Evolutionary conservation across 2,113 vertebrate genomes (phyloP).

Genomic region (Halcyon malimbica): DNA sequence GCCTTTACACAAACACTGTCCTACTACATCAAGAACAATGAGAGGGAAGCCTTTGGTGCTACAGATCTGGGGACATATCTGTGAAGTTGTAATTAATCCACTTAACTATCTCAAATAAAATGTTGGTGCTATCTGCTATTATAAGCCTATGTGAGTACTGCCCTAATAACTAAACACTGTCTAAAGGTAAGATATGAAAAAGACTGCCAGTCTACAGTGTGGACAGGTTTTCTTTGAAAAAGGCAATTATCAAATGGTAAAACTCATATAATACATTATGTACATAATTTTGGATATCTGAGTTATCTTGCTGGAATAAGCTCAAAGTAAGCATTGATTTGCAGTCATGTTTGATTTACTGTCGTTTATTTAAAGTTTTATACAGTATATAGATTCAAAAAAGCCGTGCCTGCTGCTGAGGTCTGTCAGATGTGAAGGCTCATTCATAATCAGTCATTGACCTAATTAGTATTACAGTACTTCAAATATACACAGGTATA

Average conservation of each 20-base stretch:
- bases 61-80: slow-evolving; percentile 52
- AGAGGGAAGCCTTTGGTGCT: slow-evolving; percentile 66
- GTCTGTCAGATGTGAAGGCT: slow-evolving; percentile 50
- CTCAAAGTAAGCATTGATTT: slow-evolving; percentile 50
- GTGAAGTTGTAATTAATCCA: slow-evolving; percentile 50
- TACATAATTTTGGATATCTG: slow-evolving; percentile 69
- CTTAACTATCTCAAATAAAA: slow-evolving; percentile 50
- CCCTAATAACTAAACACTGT: slow-evolving; percentile 46
- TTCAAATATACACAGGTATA: slow-evolving; percentile 36
- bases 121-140: slow-evolving; percentile 21
- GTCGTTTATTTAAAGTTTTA: slow-evolving; percentile 23
- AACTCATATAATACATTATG: slow-evolving; percentile 76
- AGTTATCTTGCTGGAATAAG: slow-evolving; percentile 63
- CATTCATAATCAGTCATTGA: background rate
- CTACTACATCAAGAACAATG: slow-evolving; percentile 64
- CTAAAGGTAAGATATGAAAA: slow-evolving; percentile 62
- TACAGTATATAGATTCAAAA: slow-evolving; percentile 22
- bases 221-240: slow-evolving; percentile 70
- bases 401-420: slow-evolving; percentile 57
- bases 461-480: slow-evolving; percentile 53
- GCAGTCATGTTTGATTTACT: slow-evolving; percentile 39
- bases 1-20: slow-evolving; percentile 70
- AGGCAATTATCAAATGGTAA: slow-evolving; percentile 76
- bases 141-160: slow-evolving; percentile 63
- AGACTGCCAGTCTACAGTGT: slow-evolving; percentile 61